Evolutionary conservation across 2,888 invertebrate species (phyloP).

Genomic region (Thereva nobilitata): DNA sequence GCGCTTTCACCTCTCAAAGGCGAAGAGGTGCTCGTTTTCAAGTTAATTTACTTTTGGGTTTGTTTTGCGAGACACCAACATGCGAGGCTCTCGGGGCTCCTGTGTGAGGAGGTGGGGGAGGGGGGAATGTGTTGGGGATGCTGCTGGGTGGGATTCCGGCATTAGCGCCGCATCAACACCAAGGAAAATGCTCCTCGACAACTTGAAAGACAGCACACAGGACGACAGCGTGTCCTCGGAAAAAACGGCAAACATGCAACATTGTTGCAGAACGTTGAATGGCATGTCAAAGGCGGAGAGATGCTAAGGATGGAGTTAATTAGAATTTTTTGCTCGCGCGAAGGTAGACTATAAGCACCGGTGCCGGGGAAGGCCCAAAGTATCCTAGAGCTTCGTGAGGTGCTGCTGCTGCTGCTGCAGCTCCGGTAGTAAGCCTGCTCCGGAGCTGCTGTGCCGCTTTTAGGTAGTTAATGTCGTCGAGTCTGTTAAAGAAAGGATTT

Average conservation of each 20-base stretch:
- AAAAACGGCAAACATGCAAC: slow-evolving; percentile 27
- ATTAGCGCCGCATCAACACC: too few species aligned
- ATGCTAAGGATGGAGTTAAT: slow-evolving; percentile 34
- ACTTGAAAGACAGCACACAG: too few species aligned
- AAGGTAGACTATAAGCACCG: not conserved
- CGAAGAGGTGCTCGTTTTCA: slow-evolving; percentile 32
- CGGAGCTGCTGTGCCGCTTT: not conserved
- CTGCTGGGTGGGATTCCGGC: too few species aligned
- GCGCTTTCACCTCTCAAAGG: slow-evolving; percentile 3
- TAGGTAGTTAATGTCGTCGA: slow-evolving; percentile 17
- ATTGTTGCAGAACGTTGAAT: slow-evolving; percentile 24
- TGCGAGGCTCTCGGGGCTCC: too few species aligned
- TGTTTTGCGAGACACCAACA: slow-evolving; percentile 15
- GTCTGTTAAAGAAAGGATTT: slow-evolving; percentile 16
- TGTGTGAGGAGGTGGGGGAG: too few species aligned
- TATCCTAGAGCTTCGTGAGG: not conserved
- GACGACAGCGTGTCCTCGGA: too few species aligned
- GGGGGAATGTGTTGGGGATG: too few species aligned
- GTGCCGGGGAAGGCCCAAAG: not conserved
- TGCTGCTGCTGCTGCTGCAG: not conserved
- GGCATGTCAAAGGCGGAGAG: slow-evolving; percentile 17
- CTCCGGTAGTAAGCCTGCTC: not conserved
- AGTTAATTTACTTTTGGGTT: slow-evolving; percentile 37
- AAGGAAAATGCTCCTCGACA: too few species aligned
- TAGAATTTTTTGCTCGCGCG: slow-evolving; percentile 31